Evolutionary conservation across 2,797 vertebrate genomes (phyloP), one percentile per base, ranked within the genome.

Genomic region (Cirrhinus molitorella): DNA sequence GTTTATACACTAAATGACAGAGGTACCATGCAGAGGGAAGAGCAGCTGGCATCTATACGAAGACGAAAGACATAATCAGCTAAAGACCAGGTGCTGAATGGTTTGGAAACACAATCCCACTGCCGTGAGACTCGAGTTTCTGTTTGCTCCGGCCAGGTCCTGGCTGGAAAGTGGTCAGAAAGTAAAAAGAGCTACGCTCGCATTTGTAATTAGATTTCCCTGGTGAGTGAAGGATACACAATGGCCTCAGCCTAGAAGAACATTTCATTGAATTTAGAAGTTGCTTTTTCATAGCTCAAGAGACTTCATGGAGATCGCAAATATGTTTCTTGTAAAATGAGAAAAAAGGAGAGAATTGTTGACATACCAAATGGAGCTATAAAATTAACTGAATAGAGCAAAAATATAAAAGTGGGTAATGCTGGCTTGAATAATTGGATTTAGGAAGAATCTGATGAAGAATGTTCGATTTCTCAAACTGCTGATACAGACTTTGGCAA

Each of bases 131-230:
- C 81, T 86, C 31, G 70, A 86, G 82, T 67, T 61, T 79, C 71
- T 57, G 80, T 79, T 87, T 67, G 76, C 67, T 83, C 12, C 19
- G 28, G 67, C 73, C 55, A 75, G 34, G 40, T 59, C 57, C 80
- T 83, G 78, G 53, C 84, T 85, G 85, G 85, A 88, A 66, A 77
- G 75, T 71, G 76, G 84, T 85, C 86, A 85, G 86, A 87, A 88
- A 88, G 86, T 83, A 88, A 88, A 88, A 89, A 85, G 82, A 89
- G 79, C 76, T 77, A 25, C 61, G 37, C 19, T 49, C 19, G 73
- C 63, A 70, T 86, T 86, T 85, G 85, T 86, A 83, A 85, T 89
- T 80, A 85, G 78, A 74, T 88, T 83, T 86, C 83, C 83, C 80
- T 63, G 77, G 43, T 31, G 59, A 83, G 63, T 71, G 67, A 87